Conservation (phyloP, 2,888 invertebrate species). For the Epinotia nisella region DNA sequence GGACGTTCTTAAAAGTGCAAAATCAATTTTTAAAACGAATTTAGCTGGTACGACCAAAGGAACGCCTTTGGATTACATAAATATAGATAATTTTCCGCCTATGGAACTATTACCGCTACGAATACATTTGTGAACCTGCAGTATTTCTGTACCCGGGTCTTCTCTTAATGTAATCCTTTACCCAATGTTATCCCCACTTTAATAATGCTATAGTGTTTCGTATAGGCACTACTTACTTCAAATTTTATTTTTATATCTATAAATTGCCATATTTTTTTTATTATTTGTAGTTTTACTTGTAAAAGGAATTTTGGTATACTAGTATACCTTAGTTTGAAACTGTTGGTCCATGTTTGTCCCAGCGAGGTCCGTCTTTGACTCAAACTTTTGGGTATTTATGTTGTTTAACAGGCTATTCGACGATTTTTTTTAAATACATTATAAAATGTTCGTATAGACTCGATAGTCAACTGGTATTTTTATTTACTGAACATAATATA, state of each 20-base stretch:
- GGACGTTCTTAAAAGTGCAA: constrained; percentile 64
- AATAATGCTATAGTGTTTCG: background rate
- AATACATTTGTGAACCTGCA: constrained; percentile 56
- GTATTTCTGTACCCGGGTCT: background rate
- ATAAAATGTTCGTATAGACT: too few relatives aligned
- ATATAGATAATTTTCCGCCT: constrained; percentile 63
- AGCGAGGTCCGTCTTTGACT: too few relatives aligned
- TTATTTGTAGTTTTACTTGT: too few relatives aligned
- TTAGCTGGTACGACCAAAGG: constrained; percentile 71
- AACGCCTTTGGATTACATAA: constrained; percentile 54
- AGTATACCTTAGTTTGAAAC: too few relatives aligned
- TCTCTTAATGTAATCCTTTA: background rate
- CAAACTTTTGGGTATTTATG: too few relatives aligned
- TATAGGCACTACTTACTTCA: background rate
- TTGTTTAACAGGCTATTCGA: too few relatives aligned
- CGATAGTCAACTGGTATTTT: too few relatives aligned
- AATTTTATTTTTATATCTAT: background rate
- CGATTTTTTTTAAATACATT: too few relatives aligned
- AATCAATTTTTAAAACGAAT: constrained; percentile 67
- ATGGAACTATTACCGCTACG: constrained; percentile 71
- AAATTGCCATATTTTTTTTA: too few relatives aligned
- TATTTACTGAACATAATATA: too few relatives aligned
- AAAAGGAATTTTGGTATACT: too few relatives aligned
- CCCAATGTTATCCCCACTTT: background rate
- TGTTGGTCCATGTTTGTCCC: too few relatives aligned